phyloP scores from a whole-genome alignment of 2,797 vertebrate species.

The Coregonus sp. region DNA sequence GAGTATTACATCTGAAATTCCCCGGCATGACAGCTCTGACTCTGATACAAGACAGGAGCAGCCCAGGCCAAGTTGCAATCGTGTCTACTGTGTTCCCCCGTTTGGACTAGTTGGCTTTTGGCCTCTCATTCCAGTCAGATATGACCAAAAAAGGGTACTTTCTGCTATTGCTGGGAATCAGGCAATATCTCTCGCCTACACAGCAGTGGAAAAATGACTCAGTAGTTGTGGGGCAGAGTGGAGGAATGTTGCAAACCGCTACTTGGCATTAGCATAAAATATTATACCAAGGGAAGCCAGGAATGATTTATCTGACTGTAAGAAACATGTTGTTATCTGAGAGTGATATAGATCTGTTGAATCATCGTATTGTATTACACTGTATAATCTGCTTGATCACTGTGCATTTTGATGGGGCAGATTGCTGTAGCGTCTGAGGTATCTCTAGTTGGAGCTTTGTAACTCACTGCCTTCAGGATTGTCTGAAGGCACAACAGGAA shows the following conservation, averaged over 20 bases:
- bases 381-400: not conserved
- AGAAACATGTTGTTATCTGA: not conserved
- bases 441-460: not conserved
- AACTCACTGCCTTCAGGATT: not conserved
- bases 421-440: not conserved
- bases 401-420: not conserved
- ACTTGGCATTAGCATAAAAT: constrained; percentile 43
- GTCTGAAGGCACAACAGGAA: too few relatives aligned
- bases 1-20: not conserved
- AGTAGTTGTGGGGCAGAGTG: constrained; percentile 35
- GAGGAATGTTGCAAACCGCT: constrained; percentile 59
- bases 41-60: constrained; percentile 7
- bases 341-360: not conserved
- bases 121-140: constrained; percentile 55
- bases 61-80: constrained; percentile 55
- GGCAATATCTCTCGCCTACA: constrained; percentile 54
- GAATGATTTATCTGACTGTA: not conserved
- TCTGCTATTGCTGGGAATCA: constrained; percentile 38
- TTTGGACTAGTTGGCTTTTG: constrained; percentile 49
- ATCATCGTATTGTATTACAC: not conserved
- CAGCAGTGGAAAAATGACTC: constrained; percentile 29
- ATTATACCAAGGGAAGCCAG: not conserved
- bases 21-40: constrained; percentile 40
- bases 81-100: constrained; percentile 57
- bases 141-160: constrained; percentile 78